These are phyloP conservation scores for Pissodes strobi DNA, from an alignment of 1,140 invertebrate genomes.

Conservation along the genomic window DNA sequence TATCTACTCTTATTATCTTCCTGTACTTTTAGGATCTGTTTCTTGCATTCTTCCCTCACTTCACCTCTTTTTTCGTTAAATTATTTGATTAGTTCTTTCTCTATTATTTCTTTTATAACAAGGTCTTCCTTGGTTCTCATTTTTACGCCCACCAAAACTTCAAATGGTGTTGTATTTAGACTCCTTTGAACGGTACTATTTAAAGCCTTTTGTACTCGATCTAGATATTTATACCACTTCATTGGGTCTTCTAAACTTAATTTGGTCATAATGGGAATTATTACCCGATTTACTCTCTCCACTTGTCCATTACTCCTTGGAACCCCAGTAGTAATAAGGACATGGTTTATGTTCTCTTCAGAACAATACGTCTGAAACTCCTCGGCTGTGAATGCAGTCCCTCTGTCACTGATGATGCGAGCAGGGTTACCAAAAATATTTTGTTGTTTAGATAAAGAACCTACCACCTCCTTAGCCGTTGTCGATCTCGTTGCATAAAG, in stretches of 20 bases:
- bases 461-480: slow-evolving; percentile 44
- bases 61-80: slow-evolving; percentile 38
- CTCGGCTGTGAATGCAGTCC: slow-evolving; percentile 53
- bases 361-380: slow-evolving; percentile 44
- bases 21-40: slow-evolving; percentile 46
- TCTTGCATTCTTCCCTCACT: slow-evolving; percentile 38
- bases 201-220: too few species aligned
- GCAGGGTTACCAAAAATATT: slow-evolving; percentile 51
- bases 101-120: slow-evolving; percentile 26
- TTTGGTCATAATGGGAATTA: too few species aligned
- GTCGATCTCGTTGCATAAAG: slow-evolving; percentile 46
- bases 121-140: slow-evolving; percentile 44
- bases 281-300: slow-evolving; percentile 47
- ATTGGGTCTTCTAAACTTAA: too few species aligned
- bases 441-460: slow-evolving; percentile 8
- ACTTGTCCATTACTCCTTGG: slow-evolving; percentile 49
- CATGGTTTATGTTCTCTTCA: slow-evolving; percentile 43
- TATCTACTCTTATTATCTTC: slow-evolving; percentile 46
- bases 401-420: slow-evolving; percentile 49
- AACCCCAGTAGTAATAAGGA: slow-evolving; percentile 46
- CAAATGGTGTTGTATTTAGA: too few species aligned
- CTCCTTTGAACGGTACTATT: too few species aligned
- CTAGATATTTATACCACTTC: slow-evolving; percentile 47
- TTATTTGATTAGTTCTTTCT: neutral
- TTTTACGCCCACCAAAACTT: slow-evolving; percentile 47